Conservation (phyloP, 2,113 vertebrate genomes). For the Bufo gargarizans region DNA sequence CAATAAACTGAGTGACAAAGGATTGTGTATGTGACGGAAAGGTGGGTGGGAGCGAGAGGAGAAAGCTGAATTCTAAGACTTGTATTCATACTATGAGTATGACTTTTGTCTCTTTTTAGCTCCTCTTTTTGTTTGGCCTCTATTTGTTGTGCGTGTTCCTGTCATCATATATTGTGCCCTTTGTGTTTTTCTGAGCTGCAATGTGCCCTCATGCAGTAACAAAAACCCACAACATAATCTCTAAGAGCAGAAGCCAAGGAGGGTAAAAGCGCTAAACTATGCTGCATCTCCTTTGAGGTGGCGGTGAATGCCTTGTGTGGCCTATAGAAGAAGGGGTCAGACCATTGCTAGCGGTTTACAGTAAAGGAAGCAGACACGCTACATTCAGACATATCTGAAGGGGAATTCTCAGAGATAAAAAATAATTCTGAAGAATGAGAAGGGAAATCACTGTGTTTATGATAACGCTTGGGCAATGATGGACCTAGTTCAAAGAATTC, state of each 20-base stretch:
- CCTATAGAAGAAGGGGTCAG: conserved; percentile 11
- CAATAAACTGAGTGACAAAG: neutral
- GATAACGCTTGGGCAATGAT: neutral
- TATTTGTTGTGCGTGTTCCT: conserved; percentile 8
- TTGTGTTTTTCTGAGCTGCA: neutral
- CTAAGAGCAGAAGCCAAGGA: conserved; percentile 9
- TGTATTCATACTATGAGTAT: neutral
- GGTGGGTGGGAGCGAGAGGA: neutral
- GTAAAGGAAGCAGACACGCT: neutral
- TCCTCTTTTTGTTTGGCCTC: conserved; percentile 4
- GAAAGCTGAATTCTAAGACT: neutral
- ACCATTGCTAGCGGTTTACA: neutral
- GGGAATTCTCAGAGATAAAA: conserved; percentile 9
- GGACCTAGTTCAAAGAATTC: neutral
- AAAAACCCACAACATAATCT: conserved; percentile 1
- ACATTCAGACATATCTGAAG: neutral
- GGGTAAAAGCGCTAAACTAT: conserved; percentile 9
- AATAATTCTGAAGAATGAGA: neutral
- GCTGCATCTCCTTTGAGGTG: conserved; percentile 21
- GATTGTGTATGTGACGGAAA: neutral
- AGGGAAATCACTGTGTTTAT: neutral
- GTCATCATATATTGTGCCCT: neutral
- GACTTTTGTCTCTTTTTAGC: conserved; percentile 9
- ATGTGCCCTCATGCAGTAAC: neutral
- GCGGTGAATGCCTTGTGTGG: neutral